Base-by-base conservation (phyloP, 2,113 vertebrate genomes). In the Platycercus adscitus region DNA sequence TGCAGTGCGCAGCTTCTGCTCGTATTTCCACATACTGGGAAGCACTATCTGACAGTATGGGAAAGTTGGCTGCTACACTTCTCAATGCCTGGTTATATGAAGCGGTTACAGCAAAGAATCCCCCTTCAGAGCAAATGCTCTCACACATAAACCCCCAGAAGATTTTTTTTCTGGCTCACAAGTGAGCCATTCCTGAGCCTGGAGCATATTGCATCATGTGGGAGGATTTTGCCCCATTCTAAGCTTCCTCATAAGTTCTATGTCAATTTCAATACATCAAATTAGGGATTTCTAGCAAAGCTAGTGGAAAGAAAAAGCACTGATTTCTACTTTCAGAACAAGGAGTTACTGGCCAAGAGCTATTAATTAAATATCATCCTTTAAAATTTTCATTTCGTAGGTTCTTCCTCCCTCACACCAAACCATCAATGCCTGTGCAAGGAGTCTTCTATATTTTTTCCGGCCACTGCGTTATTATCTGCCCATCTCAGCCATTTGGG, bases 221-320 rank as follows among this genome's bases (percentile, higher is more conserved):
- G 94, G 90, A 96, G 79, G 81, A 77, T 80, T 90, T 86, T 0
- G 1, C 46, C 70, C 79, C 82, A 3, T 72, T 75, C 77, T 53
- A 29, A 86, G n/a, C 50, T 83, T 80, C 71, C 58, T 90, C 68
- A 69, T 79, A 65, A 95, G 93, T 94, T 96, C 63, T 69, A 4
- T 86, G 88, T 86, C 94, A 85, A 37, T 82, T 86, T 49, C 50
- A 91, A 82, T 80, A 61, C 20, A 90, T 70, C 88, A 93, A 77
- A 86, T 82, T 35, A 82, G 81, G 44, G 44, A 53, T 73, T 90
- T 94, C 81, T 73, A 93, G 79, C 60, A 83, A 88, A 88, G 60
- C 41, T 78, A 46, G 60, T 31, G 55, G 46, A 60, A 93, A 70
- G 25, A 75, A 94, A 83, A 93, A 86, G 20, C 5, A 3, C 18